Conservation (phyloP, 2,113 vertebrate species). For the Perca schrenkii region DNA sequence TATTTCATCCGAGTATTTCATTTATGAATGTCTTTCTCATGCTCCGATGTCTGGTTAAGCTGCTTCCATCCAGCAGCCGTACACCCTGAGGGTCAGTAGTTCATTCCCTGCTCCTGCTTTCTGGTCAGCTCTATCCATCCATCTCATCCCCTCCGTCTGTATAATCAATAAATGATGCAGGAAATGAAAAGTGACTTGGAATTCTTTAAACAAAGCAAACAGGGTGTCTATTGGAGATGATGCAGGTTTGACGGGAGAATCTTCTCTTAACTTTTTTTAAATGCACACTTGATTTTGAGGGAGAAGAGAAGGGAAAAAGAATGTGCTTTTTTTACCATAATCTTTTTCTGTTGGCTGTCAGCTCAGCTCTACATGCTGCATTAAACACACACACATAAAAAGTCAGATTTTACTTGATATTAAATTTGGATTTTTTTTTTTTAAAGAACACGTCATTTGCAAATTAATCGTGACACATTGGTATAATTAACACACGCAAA, state of each 20-base stretch:
- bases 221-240: neutral
- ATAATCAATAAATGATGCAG: slow-evolving; percentile 17
- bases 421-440: slow-evolving; percentile 2
- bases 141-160: slow-evolving; percentile 16
- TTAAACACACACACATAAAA: neutral
- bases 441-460: neutral
- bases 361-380: neutral
- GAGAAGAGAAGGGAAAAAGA: neutral
- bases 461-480: neutral
- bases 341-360: neutral
- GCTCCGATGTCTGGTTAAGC: slow-evolving; percentile 13
- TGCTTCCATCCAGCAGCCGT: slow-evolving; percentile 2
- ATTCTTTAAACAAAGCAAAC: slow-evolving; percentile 21
- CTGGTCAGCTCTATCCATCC: slow-evolving; percentile 35
- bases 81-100: slow-evolving; percentile 38
- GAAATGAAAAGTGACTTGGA: slow-evolving; percentile 29
- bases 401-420: neutral
- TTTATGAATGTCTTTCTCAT: slow-evolving; percentile 38
- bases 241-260: neutral
- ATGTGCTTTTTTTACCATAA: neutral
- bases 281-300: neutral
- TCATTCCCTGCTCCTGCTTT: slow-evolving; percentile 19
- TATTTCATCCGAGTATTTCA: slow-evolving; percentile 19
- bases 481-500: slow-evolving; percentile 5
- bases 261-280: neutral